Percentiles rank a stretch among this genome's conserved stretches.
Evolutionary conservation across 2,113 vertebrate species (phyloP).

Genomic region (Ploceus nigricollis): DNA sequence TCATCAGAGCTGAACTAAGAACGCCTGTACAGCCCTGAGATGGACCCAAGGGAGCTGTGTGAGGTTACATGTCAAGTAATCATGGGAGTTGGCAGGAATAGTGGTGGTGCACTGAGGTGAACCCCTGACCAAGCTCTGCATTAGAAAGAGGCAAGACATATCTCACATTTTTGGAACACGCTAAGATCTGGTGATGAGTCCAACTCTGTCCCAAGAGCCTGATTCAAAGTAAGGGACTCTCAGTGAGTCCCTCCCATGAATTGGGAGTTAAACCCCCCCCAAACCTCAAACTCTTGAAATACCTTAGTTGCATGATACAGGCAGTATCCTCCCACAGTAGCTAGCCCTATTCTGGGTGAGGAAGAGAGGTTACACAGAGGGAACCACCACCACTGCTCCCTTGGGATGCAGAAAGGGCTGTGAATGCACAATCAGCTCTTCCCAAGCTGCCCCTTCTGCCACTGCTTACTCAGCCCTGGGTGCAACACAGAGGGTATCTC

Average conservation of each 20-base stretch:
- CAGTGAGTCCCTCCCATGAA: background rate
- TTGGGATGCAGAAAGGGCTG: background rate
- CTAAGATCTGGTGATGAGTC: background rate
- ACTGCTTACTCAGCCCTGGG: background rate
- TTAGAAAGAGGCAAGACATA: background rate
- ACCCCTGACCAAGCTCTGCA: background rate
- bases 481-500: background rate
- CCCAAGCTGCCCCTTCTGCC: background rate
- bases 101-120: background rate
- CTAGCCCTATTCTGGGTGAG: background rate
- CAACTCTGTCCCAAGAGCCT: background rate
- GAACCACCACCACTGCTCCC: background rate
- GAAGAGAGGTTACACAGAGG: background rate
- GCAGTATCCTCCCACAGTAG: background rate
- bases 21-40: background rate
- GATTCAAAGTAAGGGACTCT: background rate
- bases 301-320: background rate
- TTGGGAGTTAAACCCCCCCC: background rate
- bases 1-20: background rate
- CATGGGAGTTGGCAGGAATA: background rate
- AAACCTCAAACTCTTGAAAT: background rate
- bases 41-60: background rate
- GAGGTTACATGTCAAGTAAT: background rate
- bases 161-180: background rate
- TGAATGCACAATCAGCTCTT: fast-evolving